Evolutionary conservation across 2,888 invertebrate genomes (phyloP).

Genomic region (Chymomyza amoena): DNA sequence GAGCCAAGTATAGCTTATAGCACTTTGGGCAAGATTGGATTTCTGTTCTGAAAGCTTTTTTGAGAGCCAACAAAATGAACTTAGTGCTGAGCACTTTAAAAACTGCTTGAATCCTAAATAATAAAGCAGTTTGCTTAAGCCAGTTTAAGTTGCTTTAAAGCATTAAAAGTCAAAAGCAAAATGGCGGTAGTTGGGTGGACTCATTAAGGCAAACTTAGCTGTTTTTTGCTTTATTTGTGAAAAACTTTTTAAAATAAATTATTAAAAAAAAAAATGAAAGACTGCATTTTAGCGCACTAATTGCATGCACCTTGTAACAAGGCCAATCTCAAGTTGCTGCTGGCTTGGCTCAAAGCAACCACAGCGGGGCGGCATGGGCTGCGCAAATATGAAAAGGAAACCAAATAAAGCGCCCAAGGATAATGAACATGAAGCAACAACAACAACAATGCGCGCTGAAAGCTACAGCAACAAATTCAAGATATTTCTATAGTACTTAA

Average conservation of each 20-base stretch:
- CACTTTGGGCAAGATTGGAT: not conserved
- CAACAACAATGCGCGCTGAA: conserved; percentile 13
- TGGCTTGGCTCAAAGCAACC: too few species aligned
- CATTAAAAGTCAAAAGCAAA: not conserved
- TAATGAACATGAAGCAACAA: conserved; percentile 20
- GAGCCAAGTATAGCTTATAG: not conserved
- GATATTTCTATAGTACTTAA: not conserved
- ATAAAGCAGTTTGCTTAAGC: too few species aligned
- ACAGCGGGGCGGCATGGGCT: not conserved
- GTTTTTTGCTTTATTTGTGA: not conserved
- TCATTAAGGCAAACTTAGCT: not conserved
- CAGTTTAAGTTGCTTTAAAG: not conserved
- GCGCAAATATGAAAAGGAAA: conserved; percentile 51
- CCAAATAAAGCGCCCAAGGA: conserved; percentile 31
- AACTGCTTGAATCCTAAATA: not conserved
- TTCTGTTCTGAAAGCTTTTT: not conserved
- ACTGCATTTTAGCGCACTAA: not conserved
- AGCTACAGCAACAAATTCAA: not conserved
- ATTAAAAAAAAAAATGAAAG: not conserved
- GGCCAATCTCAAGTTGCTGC: conserved; percentile 25
- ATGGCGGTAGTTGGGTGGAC: not conserved
- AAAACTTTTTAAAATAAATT: not conserved
- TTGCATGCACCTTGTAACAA: conserved; percentile 46
- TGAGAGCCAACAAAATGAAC: not conserved
- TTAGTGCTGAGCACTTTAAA: not conserved